Base-by-base conservation (phyloP, 2,113 vertebrate species). In the Pseudonaja textilis region DNA sequence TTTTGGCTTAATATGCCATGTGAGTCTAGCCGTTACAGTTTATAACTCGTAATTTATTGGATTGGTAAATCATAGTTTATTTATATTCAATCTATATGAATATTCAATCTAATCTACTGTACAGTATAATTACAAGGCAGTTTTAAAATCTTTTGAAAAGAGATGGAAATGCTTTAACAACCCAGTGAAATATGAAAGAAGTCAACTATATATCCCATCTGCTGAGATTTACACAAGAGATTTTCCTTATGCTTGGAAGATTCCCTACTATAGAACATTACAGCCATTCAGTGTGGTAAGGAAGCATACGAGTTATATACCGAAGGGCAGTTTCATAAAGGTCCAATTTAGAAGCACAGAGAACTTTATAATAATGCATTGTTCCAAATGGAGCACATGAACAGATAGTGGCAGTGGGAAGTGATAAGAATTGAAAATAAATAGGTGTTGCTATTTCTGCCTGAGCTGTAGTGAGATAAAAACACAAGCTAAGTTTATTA, bases 201-300 rank as follows among this genome's bases (percentile, higher is more conserved):
- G 92, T 69, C 12, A 90, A 92, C 47, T 92, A 88, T 34, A 39
- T 91, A 93, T 95, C 94, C 92, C 89, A 93, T 95, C 7, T 22
- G 26, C 2, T 89, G 14, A 22, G 4, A 88, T 23, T 69, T 64
- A 94, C 54, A 92, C 14, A 92, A 89, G 90, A 93, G 50, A 93
- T 88, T 94, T 95, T 87, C 10, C 85, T 85, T 95, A 54, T 42
- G 95, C 12, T 96, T 96, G 96, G 92, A 95, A 96, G 86, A 52
- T 3, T 93, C 92, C 89, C 91, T 90, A 86, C 2, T 93, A 96
- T 94, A 94, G 52, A 94, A 94, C 94, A 88, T 95, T 95, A 92
- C 90, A 1, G 0, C 92, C 92, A 95, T 95, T 96, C 96, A 96
- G 91, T 95, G 96, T 95, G 96, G 96, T 96, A 93, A 95, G 96